phyloP scores from a whole-genome alignment of 1,140 invertebrate genomes.

The Metopolophium dirhodum region DNA sequence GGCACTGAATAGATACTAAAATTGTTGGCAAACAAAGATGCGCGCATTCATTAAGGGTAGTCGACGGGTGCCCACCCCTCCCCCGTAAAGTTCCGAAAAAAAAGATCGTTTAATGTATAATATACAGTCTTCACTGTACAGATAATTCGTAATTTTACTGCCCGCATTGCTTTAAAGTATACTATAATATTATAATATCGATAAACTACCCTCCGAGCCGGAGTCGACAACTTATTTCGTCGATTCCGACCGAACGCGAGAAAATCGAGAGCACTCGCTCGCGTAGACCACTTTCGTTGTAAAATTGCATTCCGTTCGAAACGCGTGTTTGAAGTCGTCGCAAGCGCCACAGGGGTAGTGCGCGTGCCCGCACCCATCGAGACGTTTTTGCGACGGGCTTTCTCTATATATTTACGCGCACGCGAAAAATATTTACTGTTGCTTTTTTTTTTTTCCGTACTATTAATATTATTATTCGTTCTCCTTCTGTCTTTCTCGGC shows the following conservation, averaged over 20 bases:
- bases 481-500: neutral
- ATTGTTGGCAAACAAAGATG: too few species aligned
- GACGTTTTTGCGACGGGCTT: neutral
- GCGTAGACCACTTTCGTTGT: neutral
- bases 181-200: too few species aligned
- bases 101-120: too few species aligned
- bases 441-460: neutral
- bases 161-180: too few species aligned
- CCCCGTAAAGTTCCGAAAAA: too few species aligned
- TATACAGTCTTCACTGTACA: too few species aligned
- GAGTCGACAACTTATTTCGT: neutral
- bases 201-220: too few species aligned
- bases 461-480: neutral
- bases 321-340: neutral
- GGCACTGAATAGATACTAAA: too few species aligned
- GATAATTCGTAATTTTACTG: too few species aligned
- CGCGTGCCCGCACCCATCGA: neutral
- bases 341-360: neutral
- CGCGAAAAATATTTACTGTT: neutral
- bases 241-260: neutral
- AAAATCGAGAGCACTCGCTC: neutral
- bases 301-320: neutral
- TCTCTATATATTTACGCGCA: neutral
- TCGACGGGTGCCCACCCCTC: too few species aligned
- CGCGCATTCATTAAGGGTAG: neutral